A percentile compares a stretch with the other conserved stretches of the same genome.
Evolutionary conservation across 2,113 vertebrate species (phyloP).

Genomic region (Anolis sagrei): DNA sequence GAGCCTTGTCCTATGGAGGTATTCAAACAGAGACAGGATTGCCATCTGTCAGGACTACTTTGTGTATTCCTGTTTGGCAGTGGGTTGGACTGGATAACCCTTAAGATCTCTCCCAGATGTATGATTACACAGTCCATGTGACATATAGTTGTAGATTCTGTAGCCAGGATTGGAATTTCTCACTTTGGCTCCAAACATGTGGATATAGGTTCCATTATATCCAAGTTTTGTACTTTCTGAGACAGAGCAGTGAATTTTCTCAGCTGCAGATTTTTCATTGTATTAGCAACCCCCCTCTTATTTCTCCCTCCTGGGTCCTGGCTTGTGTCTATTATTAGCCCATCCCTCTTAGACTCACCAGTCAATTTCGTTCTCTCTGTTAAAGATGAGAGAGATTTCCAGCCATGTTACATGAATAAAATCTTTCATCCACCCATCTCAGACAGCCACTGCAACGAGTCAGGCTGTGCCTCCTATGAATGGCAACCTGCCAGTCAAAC

Average conservation of each 20-base stretch:
- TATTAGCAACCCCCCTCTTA: background rate
- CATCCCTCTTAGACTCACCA: slow-evolving; percentile 18
- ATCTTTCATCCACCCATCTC: slow-evolving; percentile 47
- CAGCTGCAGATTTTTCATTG: slow-evolving; percentile 24
- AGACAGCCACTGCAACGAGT: slow-evolving; percentile 44
- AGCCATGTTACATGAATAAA: slow-evolving; percentile 45
- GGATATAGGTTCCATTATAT: too few species aligned
- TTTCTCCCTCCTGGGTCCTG: background rate
- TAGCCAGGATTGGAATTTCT: background rate
- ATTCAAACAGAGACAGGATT: too few species aligned
- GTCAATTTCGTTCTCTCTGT: slow-evolving; percentile 2
- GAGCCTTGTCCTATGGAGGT: too few species aligned
- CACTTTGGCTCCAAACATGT: background rate
- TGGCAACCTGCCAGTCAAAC: slow-evolving; percentile 67
- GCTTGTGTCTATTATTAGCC: background rate
- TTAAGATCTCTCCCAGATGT: too few species aligned
- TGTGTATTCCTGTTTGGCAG: too few species aligned
- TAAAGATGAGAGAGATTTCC: slow-evolving; percentile 29
- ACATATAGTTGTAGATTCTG: background rate
- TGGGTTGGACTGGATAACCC: too few species aligned
- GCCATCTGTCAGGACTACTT: too few species aligned
- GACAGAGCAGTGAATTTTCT: background rate
- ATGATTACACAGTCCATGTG: too few species aligned
- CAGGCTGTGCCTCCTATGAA: slow-evolving; percentile 37
- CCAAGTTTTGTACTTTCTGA: background rate